Percentiles rank a stretch among this genome's conserved stretches.
phyloP scores from a whole-genome alignment of 2,888 invertebrate genomes.

The Clistopyga incitator region DNA sequence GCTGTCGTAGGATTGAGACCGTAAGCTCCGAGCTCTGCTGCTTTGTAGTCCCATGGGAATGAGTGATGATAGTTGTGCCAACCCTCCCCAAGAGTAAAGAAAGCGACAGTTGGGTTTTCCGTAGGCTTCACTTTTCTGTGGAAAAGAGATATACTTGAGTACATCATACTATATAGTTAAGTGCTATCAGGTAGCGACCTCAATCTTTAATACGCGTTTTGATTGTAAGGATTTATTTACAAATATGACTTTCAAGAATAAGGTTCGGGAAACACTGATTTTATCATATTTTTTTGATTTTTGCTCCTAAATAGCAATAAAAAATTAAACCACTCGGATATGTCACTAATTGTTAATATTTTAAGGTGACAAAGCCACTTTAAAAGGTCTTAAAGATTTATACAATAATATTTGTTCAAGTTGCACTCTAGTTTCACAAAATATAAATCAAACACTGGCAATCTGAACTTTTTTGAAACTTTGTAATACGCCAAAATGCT shows the following conservation, averaged over 20 bases:
- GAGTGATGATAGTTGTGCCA: constrained; percentile 89
- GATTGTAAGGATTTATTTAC: not conserved
- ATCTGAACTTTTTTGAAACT: too few relatives aligned
- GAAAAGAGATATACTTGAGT: constrained; percentile 21
- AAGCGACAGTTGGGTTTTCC: constrained; percentile 85
- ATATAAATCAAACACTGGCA: too few relatives aligned
- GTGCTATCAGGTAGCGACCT: not conserved
- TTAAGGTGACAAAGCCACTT: too few relatives aligned
- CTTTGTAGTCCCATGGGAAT: constrained; percentile 86
- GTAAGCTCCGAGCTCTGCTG: constrained; percentile 78
- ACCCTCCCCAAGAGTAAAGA: constrained; percentile 85
- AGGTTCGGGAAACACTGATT: not conserved
- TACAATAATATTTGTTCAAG: too few relatives aligned
- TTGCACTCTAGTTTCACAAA: too few relatives aligned
- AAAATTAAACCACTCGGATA: too few relatives aligned
- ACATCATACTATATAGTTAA: not conserved
- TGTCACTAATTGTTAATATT: too few relatives aligned
- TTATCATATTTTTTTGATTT: not conserved
- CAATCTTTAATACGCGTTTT: not conserved
- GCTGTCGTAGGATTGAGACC: constrained; percentile 78
- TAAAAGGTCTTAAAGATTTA: too few relatives aligned
- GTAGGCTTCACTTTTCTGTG: constrained; percentile 80
- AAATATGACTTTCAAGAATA: not conserved
- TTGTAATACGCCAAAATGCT: too few relatives aligned
- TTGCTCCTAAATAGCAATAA: too few relatives aligned